These are phyloP conservation scores for Hirtodrosophila trivittata DNA, from an alignment of 2,888 invertebrate species.

Conservation along the genomic window DNA sequence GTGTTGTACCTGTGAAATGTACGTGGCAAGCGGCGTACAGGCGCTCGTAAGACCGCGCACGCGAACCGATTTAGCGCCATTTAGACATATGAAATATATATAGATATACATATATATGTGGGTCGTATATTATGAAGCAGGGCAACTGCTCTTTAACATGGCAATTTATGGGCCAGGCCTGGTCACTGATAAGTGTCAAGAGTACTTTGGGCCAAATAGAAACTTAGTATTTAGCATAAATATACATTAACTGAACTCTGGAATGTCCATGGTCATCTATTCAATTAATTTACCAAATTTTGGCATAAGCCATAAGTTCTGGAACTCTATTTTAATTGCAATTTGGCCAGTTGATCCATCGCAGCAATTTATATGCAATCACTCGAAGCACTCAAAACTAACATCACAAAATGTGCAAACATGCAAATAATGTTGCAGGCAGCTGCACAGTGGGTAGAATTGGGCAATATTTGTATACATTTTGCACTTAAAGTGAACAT, in stretches of 20 bases:
- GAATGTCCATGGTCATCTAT: not conserved
- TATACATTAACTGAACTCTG: constrained; percentile 29
- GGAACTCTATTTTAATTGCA: constrained; percentile 10
- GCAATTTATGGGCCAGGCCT: constrained; percentile 43
- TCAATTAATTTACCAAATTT: constrained; percentile 24
- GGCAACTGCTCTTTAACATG: constrained; percentile 28
- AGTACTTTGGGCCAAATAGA: constrained; percentile 24
- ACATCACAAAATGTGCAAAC: constrained; percentile 14
- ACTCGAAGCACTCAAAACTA: constrained; percentile 23
- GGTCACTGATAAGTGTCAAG: constrained; percentile 29
- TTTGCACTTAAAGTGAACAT: no score
- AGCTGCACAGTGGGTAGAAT: not conserved
- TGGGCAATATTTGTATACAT: no score
- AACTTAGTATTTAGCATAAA: constrained; percentile 48
- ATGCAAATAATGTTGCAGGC: constrained; percentile 5
- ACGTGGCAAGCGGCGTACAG: constrained; percentile 9
- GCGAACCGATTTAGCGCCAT: constrained; percentile 36
- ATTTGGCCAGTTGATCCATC: constrained; percentile 2
- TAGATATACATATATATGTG: constrained; percentile 2
- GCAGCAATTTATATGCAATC: constrained; percentile 21
- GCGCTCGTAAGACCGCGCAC: constrained; percentile 40
- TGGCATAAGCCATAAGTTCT: not conserved
- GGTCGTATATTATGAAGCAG: not conserved
- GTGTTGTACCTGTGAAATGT: constrained; percentile 45
- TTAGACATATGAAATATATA: constrained; percentile 29